Percentiles rank a stretch among this genome's conserved stretches.
Evolutionary conservation across 2,113 vertebrate species (phyloP).

Genomic region (Astatotilapia flaviijosephi): DNA sequence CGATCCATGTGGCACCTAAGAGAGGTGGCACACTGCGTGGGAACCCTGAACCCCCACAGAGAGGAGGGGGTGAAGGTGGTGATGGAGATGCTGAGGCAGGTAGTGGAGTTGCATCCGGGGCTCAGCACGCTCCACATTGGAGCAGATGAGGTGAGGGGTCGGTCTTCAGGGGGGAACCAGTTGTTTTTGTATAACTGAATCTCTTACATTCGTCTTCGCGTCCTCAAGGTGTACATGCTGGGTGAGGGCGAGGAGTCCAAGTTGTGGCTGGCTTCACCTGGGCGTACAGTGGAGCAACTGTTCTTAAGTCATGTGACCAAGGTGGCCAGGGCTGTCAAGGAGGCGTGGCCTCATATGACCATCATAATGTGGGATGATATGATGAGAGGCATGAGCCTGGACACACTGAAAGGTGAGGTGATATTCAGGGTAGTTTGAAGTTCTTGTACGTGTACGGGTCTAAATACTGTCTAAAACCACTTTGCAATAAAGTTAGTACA

Average conservation of each 20-base stretch:
- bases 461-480: neutral
- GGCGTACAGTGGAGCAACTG: constrained; percentile 72
- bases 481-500: neutral
- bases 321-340: constrained; percentile 73
- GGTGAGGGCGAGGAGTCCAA: constrained; percentile 87
- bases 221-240: constrained; percentile 84
- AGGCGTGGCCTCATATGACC: constrained; percentile 68
- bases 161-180: rapidly evolving
- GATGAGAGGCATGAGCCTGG: constrained; percentile 79
- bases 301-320: constrained; percentile 83
- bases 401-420: constrained; percentile 77
- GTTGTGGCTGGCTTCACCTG: constrained; percentile 74
- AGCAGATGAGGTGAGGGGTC: constrained; percentile 81
- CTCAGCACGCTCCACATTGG: constrained; percentile 82
- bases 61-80: constrained; percentile 75
- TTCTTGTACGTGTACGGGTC: neutral
- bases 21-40: constrained; percentile 80
- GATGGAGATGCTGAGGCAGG: constrained; percentile 83
- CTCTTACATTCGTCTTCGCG: rapidly evolving
- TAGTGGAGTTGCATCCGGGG: constrained; percentile 79
- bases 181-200: neutral
- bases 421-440: neutral
- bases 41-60: constrained; percentile 85
- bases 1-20: constrained; percentile 75
- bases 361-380: constrained; percentile 95